Percentiles rank a stretch among this genome's conserved stretches.
phyloP scores from a whole-genome alignment of 2,797 vertebrate species.

The Meriones psammophilus region DNA sequence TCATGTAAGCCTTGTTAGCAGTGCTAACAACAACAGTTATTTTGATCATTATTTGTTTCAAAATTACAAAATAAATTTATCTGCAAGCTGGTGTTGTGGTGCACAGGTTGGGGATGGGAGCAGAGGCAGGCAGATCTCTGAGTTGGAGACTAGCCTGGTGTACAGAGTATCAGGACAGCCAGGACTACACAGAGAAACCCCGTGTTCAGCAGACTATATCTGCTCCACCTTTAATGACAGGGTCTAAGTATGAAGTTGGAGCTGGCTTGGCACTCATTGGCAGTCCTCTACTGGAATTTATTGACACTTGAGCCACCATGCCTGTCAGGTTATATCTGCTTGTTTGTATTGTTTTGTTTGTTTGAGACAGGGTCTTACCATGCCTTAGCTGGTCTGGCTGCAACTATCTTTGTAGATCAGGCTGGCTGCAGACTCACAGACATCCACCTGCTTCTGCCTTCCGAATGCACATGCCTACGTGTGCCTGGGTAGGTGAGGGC shows the following conservation, averaged over 20 bases:
- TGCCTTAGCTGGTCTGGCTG: background rate
- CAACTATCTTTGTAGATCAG: background rate
- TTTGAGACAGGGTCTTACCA: background rate
- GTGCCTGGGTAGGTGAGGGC: background rate
- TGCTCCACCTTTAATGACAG: background rate
- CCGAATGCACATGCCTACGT: background rate
- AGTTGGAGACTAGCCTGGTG: background rate
- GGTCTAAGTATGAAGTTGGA: background rate
- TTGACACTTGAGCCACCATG: background rate
- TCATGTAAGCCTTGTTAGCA: slow-evolving; percentile 22
- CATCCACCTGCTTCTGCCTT: background rate
- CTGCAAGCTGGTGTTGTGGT: background rate
- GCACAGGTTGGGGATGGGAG: background rate
- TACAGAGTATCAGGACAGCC: background rate
- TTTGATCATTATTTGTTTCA: slow-evolving; percentile 30
- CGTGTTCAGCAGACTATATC: background rate
- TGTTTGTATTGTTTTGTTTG: background rate
- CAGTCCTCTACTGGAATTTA: background rate
- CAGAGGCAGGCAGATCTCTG: background rate
- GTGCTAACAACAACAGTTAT: background rate
- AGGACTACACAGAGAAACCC: background rate
- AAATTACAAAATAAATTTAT: slow-evolving; percentile 35
- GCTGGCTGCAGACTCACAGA: background rate
- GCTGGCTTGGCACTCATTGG: background rate
- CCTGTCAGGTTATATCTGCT: background rate